These are phyloP conservation scores for Drosophila repletoides DNA, from an alignment of 1,140 invertebrate genomes.

Conservation along the genomic window DNA sequence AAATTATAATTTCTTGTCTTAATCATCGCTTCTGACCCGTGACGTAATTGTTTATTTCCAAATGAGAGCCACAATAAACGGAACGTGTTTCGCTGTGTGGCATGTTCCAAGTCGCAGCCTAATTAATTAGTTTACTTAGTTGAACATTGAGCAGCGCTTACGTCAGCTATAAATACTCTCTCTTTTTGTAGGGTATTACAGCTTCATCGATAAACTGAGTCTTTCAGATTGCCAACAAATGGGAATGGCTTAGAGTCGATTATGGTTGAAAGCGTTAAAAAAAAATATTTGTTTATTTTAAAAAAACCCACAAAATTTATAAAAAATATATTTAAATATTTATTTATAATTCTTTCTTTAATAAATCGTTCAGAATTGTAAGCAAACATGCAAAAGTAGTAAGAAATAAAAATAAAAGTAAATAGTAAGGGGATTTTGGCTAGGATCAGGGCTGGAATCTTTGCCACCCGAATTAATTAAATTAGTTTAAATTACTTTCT, in stretches of 20 bases:
- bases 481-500: no score
- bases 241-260: no score
- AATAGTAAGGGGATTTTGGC: no score
- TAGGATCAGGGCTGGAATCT: no score
- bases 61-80: not conserved
- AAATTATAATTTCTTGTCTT: not conserved
- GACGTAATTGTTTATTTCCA: conserved; percentile 37
- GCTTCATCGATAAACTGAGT: not conserved
- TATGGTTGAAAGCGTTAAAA: not conserved
- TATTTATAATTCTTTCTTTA: not conserved
- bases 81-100: conserved; percentile 4
- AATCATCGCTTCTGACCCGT: conserved; percentile 16
- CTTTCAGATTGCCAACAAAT: not conserved
- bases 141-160: conserved; percentile 5
- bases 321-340: not conserved
- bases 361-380: no score
- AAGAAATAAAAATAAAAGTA: no score
- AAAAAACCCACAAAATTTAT: no score
- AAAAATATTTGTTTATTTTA: not conserved
- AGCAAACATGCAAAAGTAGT: no score
- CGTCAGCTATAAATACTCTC: conserved; percentile 16
- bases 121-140: conserved; percentile 26
- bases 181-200: not conserved
- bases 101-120: conserved; percentile 24
- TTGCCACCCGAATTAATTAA: no score